Evolutionary conservation across 2,888 invertebrate genomes (phyloP), one percentile per base, ranked within the genome.

Genomic region (Chelonus formosanus): DNA sequence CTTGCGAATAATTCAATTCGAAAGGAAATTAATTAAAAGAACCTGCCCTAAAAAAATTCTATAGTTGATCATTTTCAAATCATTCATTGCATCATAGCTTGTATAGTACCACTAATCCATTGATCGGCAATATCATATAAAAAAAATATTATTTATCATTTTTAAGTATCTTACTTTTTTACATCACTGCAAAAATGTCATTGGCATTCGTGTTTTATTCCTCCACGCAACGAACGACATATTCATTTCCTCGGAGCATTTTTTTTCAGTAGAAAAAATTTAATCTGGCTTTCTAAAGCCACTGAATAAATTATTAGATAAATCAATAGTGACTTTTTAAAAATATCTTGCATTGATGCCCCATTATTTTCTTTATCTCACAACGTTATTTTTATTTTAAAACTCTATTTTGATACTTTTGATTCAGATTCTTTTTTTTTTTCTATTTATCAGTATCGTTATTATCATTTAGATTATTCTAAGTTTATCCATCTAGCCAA

Each of bases 121-220:
- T 45, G 59, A 65, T 65, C 52, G 58, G 45, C 35, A 47, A 55
- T 62, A 10, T 43, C 40, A 10, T 20, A 48, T 36, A 10, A 40
- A 43, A 35, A 45, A 7, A n/a, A 36, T 10, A 57, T n/a, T 44
- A 40, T 31, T 62, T 45, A 56, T 56, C 50, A 34, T 40, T n/a
- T 40, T 7, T 5, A 43, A 60, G 58, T 60, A 50, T 66, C 35
- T 67, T 65, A 58, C 65, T 67, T 70, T 69, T 69, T 71, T 72
- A 72, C 72, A 72, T 72, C 72, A 72, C 72, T 72, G 71, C 48
- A 48, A 45, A 69, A 68, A 63, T 69, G 20, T 69, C 72, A 72
- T 72, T 69, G 67, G 70, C 70, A 69, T 71, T 63, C 20, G 20
- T 20, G 20, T 63, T 45, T 5, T 34, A 40, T 10, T 50, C 56